Percentiles rank a stretch among this genome's conserved stretches.
Evolutionary conservation across 2,113 vertebrate genomes (phyloP).

Genomic region (Sapayoa aenigma): DNA sequence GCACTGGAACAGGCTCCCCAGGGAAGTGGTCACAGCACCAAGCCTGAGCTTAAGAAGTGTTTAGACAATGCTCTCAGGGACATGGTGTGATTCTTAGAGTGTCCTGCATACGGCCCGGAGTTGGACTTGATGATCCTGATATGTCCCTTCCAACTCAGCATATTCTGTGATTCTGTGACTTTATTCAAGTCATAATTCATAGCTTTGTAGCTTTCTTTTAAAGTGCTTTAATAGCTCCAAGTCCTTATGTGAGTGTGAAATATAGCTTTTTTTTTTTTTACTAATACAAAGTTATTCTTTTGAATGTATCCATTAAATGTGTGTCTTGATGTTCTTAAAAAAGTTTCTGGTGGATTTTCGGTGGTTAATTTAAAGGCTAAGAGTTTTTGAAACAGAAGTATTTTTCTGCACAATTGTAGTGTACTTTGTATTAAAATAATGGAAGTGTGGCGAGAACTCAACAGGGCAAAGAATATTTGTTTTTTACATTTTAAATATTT

Average conservation of each 20-base stretch:
- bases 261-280: not conserved
- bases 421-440: not conserved
- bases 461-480: not conserved
- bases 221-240: not conserved
- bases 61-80: too few species aligned
- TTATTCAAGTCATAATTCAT: not conserved
- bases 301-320: not conserved
- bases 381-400: not conserved
- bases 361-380: not conserved
- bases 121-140: too few species aligned
- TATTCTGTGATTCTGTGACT: too few species aligned
- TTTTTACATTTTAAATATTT: not conserved
- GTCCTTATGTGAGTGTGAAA: not conserved
- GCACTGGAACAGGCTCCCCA: too few species aligned
- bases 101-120: too few species aligned
- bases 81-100: too few species aligned
- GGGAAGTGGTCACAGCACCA: too few species aligned
- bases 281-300: not conserved
- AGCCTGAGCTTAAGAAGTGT: too few species aligned
- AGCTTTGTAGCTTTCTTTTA: not conserved
- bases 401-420: not conserved
- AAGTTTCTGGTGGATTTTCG: not conserved
- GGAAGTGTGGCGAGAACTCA: not conserved
- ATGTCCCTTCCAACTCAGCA: too few species aligned
- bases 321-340: not conserved